These are phyloP conservation scores for Theristicus caerulescens DNA, from an alignment of 2,113 vertebrate genomes.

Conservation along the genomic window DNA sequence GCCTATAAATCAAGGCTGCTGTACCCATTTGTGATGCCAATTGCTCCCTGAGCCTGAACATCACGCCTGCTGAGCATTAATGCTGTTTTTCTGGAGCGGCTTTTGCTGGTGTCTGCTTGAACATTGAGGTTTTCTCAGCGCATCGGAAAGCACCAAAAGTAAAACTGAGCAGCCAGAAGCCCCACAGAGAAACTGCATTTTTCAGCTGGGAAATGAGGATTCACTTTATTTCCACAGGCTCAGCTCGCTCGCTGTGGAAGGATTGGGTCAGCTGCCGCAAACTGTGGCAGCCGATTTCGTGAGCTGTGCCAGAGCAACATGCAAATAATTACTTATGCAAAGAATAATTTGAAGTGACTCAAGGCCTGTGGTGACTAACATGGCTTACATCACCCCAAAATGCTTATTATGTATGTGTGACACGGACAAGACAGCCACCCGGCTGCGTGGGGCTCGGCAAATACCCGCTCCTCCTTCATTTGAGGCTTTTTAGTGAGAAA, in stretches of 20 bases:
- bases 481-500: background rate
- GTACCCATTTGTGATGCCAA: background rate
- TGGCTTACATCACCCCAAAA: background rate
- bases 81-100: background rate
- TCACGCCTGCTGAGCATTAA: rapidly evolving
- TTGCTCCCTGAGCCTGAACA: background rate
- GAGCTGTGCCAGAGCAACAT: rapidly evolving
- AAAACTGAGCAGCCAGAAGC: background rate
- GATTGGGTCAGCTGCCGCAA: background rate
- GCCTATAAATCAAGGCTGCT: background rate
- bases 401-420: background rate
- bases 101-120: background rate
- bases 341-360: background rate
- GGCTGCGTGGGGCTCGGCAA: background rate
- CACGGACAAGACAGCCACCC: rapidly evolving
- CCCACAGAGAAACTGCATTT: background rate
- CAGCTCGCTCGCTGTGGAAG: background rate
- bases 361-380: background rate
- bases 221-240: background rate
- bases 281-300: background rate
- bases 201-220: background rate
- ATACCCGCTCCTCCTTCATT: background rate
- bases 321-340: background rate
- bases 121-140: background rate
- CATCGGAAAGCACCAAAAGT: background rate